Base-by-base conservation (phyloP, 2,797 vertebrate genomes). In the Enteromius radiatus region DNA sequence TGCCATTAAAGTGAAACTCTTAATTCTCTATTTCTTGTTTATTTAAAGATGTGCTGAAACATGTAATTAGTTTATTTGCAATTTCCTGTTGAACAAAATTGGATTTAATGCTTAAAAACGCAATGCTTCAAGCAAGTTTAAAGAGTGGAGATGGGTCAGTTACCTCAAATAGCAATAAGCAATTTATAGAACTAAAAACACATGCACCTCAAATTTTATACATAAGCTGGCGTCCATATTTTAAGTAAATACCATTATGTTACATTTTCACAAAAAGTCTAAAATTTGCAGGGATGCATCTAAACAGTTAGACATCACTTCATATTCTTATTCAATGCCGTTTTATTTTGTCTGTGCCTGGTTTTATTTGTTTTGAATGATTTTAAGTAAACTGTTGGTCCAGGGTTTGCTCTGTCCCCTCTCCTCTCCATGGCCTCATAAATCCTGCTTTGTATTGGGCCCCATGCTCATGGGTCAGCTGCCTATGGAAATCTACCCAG, bases 401-500 rank as follows among this genome's bases (percentile, higher is more conserved):
- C 5, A 19, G 31, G 31, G 21, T 52, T 41, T 63, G 23, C 23
- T 76, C 75, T 76, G 56, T 45, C 56, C 74, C 26, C 21, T 81
- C 26, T 73, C 47, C 64, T 47, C 36, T 54, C 21, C 23, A 80
- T 3, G 59, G 74, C 52, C 65, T 52, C 78, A 75, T 56, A 77
- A 84, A 67, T 69, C 65, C 75, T 76, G 49, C 63, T 83, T 82
- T 78, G 81, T 76, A 79, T 83, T 85, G 52, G 56, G n/a, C 38
- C 56, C 33, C 70, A 75, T 75, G 70, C 70, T 82, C 45, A 41
- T 5, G 28, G 71, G 23, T 75, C 69, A 78, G 76, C 70, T 75
- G 23, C 76, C 76, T 69, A 23, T 83, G 84, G 84, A 85, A 85
- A 85, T 31, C 76, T 82, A 75, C 69, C 71, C 68, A 52, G 45